phyloP scores from a whole-genome alignment of 2,797 vertebrate species.

The Antrozous pallidus region DNA sequence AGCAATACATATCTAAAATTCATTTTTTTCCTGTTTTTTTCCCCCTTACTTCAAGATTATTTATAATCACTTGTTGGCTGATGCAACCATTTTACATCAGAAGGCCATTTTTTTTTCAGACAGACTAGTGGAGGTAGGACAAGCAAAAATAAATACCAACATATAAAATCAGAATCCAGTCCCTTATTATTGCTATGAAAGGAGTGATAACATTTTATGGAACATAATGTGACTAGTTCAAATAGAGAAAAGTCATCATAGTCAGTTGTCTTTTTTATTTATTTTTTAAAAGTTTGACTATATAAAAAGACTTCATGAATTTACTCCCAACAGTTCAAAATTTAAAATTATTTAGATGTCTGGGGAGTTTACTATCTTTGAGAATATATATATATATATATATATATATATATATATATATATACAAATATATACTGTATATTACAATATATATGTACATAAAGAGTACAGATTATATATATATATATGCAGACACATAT shows the following conservation, averaged over 20 bases:
- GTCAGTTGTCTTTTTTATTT: neutral
- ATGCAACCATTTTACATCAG: neutral
- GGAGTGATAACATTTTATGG: neutral
- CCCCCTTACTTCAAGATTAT: neutral
- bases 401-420: neutral
- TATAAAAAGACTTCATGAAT: neutral
- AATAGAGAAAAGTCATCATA: neutral
- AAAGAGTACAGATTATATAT: neutral
- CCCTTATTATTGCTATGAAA: neutral
- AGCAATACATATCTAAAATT: neutral
- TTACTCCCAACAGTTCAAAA: neutral
- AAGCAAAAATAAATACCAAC: neutral
- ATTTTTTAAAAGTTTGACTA: neutral
- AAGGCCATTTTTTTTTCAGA: neutral
- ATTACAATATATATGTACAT: neutral
- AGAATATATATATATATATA: neutral
- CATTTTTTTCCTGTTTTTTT: neutral
- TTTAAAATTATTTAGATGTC: neutral
- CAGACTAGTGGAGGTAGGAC: neutral
- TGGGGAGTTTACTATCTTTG: neutral
- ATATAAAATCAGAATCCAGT: neutral
- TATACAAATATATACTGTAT: neutral
- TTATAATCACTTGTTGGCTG: neutral
- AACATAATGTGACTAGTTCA: neutral
- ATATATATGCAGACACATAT: neutral